Evolutionary conservation across 1,140 invertebrate species (phyloP).

Genomic region (Cydia amplana): DNA sequence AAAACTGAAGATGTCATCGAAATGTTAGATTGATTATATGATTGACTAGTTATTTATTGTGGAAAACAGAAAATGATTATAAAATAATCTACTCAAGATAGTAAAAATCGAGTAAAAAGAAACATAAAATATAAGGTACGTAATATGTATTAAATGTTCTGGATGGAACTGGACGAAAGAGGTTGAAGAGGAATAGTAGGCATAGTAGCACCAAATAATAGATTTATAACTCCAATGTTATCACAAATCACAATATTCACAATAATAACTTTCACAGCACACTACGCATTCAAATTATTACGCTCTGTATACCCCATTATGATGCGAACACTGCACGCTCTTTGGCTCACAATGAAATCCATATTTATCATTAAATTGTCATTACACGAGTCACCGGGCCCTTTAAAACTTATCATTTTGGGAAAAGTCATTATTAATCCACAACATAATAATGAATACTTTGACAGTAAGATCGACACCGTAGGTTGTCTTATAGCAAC

Average conservation of each 20-base stretch:
- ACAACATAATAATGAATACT: not conserved
- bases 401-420: not conserved
- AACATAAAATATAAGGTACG: too few relatives aligned
- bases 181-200: too few relatives aligned
- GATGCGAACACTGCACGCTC: slow-evolving; percentile 39
- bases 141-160: too few relatives aligned
- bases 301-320: slow-evolving; percentile 42
- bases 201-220: too few relatives aligned
- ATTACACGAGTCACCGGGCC: slow-evolving; percentile 18
- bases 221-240: too few relatives aligned
- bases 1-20: too few relatives aligned
- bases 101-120: too few relatives aligned
- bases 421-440: not conserved
- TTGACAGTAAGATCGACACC: slow-evolving; percentile 1
- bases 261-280: slow-evolving; percentile 20
- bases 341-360: slow-evolving; percentile 42
- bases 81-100: too few relatives aligned
- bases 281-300: slow-evolving; percentile 40
- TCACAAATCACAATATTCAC: slow-evolving; percentile 18
- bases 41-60: too few relatives aligned
- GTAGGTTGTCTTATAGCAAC: not conserved
- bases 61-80: too few relatives aligned
- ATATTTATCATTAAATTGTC: slow-evolving; percentile 31
- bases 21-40: too few relatives aligned
- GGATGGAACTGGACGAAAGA: too few relatives aligned